These are phyloP conservation scores for Sarcoramphus papa DNA, from an alignment of 2,797 vertebrate species.

Conservation along the genomic window DNA sequence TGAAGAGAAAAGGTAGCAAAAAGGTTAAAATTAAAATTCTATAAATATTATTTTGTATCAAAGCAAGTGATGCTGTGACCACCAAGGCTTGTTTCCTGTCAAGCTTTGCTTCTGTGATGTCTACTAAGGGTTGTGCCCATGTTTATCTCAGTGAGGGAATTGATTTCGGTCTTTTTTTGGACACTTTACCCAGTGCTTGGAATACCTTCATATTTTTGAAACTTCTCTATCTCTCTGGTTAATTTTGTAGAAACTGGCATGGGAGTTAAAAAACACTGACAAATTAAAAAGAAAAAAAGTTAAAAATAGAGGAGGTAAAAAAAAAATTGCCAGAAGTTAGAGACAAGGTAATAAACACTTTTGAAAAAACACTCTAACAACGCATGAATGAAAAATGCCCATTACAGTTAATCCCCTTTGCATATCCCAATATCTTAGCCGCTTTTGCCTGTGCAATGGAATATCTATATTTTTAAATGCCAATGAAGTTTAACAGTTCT, in stretches of 20 bases:
- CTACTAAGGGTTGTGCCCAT: background rate
- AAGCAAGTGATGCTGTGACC: background rate
- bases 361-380: background rate
- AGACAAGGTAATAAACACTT: background rate
- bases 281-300: background rate
- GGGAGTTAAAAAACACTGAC: background rate
- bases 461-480: slow-evolving; percentile 7
- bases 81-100: background rate
- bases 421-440: background rate
- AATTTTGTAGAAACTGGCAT: background rate
- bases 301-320: background rate
- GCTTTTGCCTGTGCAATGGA: background rate
- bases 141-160: background rate
- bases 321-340: background rate
- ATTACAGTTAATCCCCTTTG: background rate
- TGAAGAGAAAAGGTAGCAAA: background rate
- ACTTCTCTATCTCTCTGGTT: background rate
- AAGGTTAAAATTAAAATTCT: background rate
- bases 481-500: slow-evolving; percentile 15
- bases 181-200: background rate
- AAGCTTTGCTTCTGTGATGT: background rate
- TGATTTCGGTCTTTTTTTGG: background rate
- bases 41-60: background rate
- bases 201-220: background rate
- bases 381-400: background rate